phyloP scores from a whole-genome alignment of 2,113 vertebrate species.

The Strigops habroptila region DNA sequence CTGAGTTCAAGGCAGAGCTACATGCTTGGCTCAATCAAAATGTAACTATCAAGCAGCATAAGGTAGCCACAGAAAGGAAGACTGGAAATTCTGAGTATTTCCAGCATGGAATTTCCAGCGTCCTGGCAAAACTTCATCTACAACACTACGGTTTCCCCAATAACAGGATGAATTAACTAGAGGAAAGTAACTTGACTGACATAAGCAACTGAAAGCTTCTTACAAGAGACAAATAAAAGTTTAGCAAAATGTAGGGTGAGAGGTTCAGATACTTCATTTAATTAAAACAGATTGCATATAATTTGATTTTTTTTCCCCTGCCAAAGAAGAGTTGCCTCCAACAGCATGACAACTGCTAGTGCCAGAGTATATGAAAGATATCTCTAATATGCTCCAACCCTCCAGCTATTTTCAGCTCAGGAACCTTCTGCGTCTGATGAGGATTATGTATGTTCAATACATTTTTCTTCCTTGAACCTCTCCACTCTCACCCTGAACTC shows the following conservation, averaged over 20 bases:
- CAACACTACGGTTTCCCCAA: not conserved
- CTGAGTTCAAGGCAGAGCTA: not conserved
- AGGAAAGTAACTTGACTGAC: not conserved
- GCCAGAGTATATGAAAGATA: conserved; percentile 32
- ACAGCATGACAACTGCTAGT: conserved; percentile 23
- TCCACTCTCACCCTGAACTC: not conserved
- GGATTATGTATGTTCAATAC: not conserved
- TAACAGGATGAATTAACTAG: not conserved
- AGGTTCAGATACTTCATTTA: conserved; percentile 15
- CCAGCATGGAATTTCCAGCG: not conserved
- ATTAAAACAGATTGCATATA: conserved; percentile 51
- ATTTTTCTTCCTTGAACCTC: not conserved
- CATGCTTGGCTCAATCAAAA: not conserved
- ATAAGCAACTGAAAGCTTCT: not conserved
- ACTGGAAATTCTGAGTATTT: not conserved
- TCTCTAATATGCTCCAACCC: conserved; percentile 15
- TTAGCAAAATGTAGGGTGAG: not conserved
- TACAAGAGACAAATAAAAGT: not conserved
- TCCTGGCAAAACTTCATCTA: not conserved
- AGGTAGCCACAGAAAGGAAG: not conserved
- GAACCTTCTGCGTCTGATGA: conserved; percentile 20
- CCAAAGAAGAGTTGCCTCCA: conserved; percentile 30
- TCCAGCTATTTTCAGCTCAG: conserved; percentile 1
- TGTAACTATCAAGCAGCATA: not conserved
- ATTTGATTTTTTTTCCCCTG: conserved; percentile 2